These are phyloP conservation scores for Melanostoma scalare DNA, from an alignment of 2,888 invertebrate genomes.

Conservation along the genomic window DNA sequence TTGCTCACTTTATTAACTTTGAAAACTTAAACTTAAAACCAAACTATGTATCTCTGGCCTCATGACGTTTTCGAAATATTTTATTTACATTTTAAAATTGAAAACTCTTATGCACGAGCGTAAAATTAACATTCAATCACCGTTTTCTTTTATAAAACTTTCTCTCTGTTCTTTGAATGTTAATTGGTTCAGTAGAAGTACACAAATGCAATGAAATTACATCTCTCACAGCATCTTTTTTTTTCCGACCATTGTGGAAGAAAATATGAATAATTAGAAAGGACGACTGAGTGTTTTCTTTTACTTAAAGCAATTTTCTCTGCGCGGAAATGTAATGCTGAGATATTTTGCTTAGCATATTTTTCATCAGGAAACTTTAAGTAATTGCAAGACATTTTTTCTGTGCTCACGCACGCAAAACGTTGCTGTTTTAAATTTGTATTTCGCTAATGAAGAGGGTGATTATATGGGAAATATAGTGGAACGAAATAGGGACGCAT, in stretches of 20 bases:
- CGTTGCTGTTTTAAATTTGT: constrained; percentile 1
- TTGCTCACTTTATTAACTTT: too few relatives aligned
- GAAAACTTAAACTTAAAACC: too few relatives aligned
- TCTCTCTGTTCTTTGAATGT: constrained; percentile 12
- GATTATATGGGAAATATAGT: constrained; percentile 12
- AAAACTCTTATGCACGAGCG: neutral
- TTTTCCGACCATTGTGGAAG: neutral
- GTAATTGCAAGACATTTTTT: neutral
- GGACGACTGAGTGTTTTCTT: too few relatives aligned
- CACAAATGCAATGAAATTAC: constrained; percentile 20
- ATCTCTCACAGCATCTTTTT: neutral
- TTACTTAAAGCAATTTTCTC: too few relatives aligned
- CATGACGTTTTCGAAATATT: constrained; percentile 19
- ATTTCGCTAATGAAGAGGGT: constrained; percentile 18
- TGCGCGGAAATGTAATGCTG: too few relatives aligned
- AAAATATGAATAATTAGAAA: neutral
- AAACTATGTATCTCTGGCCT: too few relatives aligned
- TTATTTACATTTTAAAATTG: constrained; percentile 29
- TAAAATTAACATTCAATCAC: constrained; percentile 1
- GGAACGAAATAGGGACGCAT: neutral
- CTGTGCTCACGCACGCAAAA: constrained; percentile 1
- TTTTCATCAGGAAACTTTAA: neutral
- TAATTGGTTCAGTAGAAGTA: constrained; percentile 39
- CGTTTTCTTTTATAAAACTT: neutral
- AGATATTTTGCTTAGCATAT: too few relatives aligned